Evolutionary conservation across 2,888 invertebrate genomes (phyloP), one percentile per base, ranked within the genome.

Genomic region (Girardia tigrina): DNA sequence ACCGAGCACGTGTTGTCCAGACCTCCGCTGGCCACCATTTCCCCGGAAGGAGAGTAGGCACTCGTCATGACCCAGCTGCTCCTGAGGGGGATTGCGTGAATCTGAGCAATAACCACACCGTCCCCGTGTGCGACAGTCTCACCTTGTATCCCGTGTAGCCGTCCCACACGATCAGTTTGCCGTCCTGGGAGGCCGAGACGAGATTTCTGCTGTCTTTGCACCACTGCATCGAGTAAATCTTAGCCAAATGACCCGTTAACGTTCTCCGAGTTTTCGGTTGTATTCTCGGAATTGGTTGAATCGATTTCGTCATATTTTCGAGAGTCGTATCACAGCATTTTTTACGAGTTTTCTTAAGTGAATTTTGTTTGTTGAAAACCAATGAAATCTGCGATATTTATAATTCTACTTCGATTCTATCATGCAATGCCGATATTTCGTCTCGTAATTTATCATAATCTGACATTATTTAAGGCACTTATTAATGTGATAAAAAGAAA

Each of bases 181-280:
- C 98, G 88, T 98, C 98, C 88, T 98, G 98, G 82, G 94, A 94
- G 81, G 98, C 98, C 77, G 97, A 97, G 81, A 99, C 98, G 86
- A 98, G 88, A 88, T 95, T 94, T 87, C 76, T 28, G 80, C 94
- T 94, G 86, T 98, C 98, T 82, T 92, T 92, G 81, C 95, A 95
- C 98, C 98, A 98, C 86, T 99, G 98, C 98, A 99, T 99, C 81
- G 98, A 98, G 87, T 99, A 99, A 86, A 98, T 99, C 89, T 98
- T 98, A 84, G 98, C 98, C 87, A 99, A 89, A 86, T 98, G 98
- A 78, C 98, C 98, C 81, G 97, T 90, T 84, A 99, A 89, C 80
- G 98, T 99, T 81, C 97, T 90, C 82, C 97, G 89, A 82, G 97
- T 98, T 82, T 98, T 92, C 97, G 99, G 97, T 88, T 98, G 97